Base-by-base conservation (phyloP, 2,888 invertebrate genomes). In the Amphipoea lucens region DNA sequence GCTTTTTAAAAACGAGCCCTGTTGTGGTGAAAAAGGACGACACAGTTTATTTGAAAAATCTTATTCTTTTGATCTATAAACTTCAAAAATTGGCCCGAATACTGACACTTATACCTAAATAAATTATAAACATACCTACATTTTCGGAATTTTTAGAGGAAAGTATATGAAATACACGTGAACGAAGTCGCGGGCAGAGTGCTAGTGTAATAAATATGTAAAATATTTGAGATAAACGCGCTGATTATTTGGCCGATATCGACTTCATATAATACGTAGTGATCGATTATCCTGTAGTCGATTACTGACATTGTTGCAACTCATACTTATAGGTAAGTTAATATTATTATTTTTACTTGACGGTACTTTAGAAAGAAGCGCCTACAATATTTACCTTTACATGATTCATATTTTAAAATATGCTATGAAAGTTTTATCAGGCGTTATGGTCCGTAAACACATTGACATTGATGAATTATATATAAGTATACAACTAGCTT, bases 181-280 rank as follows among this genome's bases (percentile, higher is more conserved):
- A 11, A 45, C 7, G 42, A 42, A 45, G 2, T 45, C 45, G 9
- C 2, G 11, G 45, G 45, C 11, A 45, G 9, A 45, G 11, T 45
- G 45, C 45, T 45, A 45, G 45, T 45, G 51, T 42, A 36, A 36
- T 36, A 3, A 57, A 76, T 80, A 84, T 80, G 79, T 81, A 78
- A 84, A 75, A 77, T 69, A 73, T 48, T 67, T 75, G 48, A 82
- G 84, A 87, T 87, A 87, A 77, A 73, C n/a, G 6, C 45, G 23
- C 63, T 60, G 72, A 67, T 69, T 62, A 74, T 80, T 71, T 60
- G 40, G 9, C 17, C 45, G 78, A 76, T 78, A 78, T 51, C 75
- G 54, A 57, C n/a, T 36, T 17, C 23, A 71, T 57, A 65, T 48
- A 60, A 40, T n/a, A 79, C 36, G 7, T n/a, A 45, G 40, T 70